Evolutionary conservation across 2,888 invertebrate species (phyloP), one percentile per base, ranked within the genome.

Genomic region (Cynaeus angustus): DNA sequence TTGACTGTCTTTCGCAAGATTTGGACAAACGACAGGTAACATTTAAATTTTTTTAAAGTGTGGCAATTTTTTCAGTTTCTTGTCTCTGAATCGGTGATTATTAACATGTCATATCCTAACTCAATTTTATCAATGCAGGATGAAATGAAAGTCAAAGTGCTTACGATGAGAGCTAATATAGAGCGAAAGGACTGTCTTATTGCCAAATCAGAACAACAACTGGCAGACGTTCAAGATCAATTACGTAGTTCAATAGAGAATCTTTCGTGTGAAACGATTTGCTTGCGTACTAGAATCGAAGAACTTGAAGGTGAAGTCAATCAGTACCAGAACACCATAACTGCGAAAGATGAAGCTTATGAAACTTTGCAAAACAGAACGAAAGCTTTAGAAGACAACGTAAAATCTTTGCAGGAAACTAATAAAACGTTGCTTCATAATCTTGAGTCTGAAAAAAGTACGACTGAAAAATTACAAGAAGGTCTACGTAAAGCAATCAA

Each of bases 1-100:
- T 89, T 43, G 88, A 89, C 75, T 83, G 83, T 71, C 79, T 89
- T 68, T 84, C 83, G 12, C 72, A 80, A 70, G 80, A 81, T 30
- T 73, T 81, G 38, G 83, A 83, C 58, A 77, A 82, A 28, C 81
- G 85, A 72, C 82, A 84, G 81, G 84, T 84, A 82, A 77, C 9
- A 41, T 0, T 43, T 66, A 38, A 38, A 13, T 43, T 56, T 56
- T 13, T 48, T 12, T 8, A 66, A 66, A 68, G 68, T 68, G 68
- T 68, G 68, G 68, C 68, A 68, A 68, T 68, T 68, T 68, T 62
- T 52, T 7, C 26, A 30, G 55, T 41, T 38, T 45, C 10, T 38
- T 53, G 12, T 46, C 3, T 6, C 10, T 13, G 12, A 16, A 12
- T 8, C 2, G 61, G 62, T 62, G 30, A 62, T 38, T 62, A 62